phyloP scores from a whole-genome alignment of 2,797 vertebrate species.

The Apogon hyalosoma region DNA sequence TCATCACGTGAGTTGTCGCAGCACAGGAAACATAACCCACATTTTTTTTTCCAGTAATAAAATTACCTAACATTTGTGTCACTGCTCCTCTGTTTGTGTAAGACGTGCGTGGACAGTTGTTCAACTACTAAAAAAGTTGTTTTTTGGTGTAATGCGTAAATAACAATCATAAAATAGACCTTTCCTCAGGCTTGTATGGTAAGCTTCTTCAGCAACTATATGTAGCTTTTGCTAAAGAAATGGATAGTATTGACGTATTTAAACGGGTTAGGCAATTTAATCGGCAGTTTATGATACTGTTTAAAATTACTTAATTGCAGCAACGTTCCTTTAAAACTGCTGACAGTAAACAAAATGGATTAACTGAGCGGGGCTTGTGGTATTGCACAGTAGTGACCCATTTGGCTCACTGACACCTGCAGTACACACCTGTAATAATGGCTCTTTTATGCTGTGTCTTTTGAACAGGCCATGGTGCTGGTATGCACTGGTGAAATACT shows the following conservation, averaged over 20 bases:
- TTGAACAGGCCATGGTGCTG: constrained; percentile 2
- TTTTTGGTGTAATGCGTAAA: background rate
- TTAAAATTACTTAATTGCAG: background rate
- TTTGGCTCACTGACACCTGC: constrained; percentile 20
- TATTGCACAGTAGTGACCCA: constrained; percentile 17
- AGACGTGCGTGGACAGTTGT: background rate
- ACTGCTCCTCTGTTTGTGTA: background rate
- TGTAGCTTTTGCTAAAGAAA: too few species aligned
- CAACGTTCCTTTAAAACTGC: background rate
- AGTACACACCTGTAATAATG: constrained; percentile 5
- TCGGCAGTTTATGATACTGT: too few species aligned
- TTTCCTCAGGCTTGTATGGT: too few species aligned
- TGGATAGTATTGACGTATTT: too few species aligned
- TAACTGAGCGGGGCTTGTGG: background rate
- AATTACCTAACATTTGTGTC: background rate
- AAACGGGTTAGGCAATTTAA: too few species aligned
- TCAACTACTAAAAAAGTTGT: background rate
- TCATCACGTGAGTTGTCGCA: constrained; percentile 77
- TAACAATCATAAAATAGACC: too few species aligned
- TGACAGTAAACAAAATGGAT: constrained; percentile 2
- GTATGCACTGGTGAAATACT: background rate
- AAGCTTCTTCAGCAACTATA: too few species aligned
- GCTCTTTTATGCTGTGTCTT: background rate
- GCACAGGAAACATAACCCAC: constrained; percentile 51
- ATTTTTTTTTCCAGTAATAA: constrained; percentile 1